These are phyloP conservation scores for Drosophila cognata DNA, from an alignment of 2,888 invertebrate genomes.

Conservation along the genomic window DNA sequence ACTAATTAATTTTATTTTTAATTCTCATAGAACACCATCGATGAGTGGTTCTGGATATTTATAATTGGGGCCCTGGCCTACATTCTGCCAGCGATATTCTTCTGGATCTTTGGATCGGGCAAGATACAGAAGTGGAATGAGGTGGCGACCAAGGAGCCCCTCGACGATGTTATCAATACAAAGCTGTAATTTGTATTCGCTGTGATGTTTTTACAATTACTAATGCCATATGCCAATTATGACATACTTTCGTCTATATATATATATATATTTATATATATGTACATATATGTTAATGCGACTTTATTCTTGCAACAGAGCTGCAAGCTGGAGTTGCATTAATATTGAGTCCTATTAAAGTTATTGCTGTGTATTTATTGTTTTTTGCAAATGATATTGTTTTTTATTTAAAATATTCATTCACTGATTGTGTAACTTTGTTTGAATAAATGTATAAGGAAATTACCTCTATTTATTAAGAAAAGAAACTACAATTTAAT, in stretches of 20 bases:
- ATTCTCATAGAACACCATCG: slow-evolving; percentile 89
- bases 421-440: slow-evolving; percentile 4
- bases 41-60: slow-evolving; percentile 91
- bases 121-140: slow-evolving; percentile 90
- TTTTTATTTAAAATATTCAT: slow-evolving; percentile 16
- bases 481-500: not conserved
- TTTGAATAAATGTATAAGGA: slow-evolving; percentile 17
- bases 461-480: not conserved
- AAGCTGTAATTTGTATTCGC: slow-evolving; percentile 74
- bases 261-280: slow-evolving; percentile 23
- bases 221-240: slow-evolving; percentile 63
- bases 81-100: slow-evolving; percentile 89
- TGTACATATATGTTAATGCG: slow-evolving; percentile 30
- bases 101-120: slow-evolving; percentile 90
- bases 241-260: slow-evolving; percentile 31
- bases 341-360: slow-evolving; percentile 71
- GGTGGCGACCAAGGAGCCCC: slow-evolving; percentile 79
- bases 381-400: slow-evolving; percentile 19
- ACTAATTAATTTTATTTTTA: not conserved
- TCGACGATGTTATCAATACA: slow-evolving; percentile 80
- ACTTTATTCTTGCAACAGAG: not conserved
- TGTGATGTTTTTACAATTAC: slow-evolving; percentile 67
- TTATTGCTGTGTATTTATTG: slow-evolving; percentile 73
- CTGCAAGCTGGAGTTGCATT: not conserved
- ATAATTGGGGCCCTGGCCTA: slow-evolving; percentile 90